Evolutionary conservation across 2,888 invertebrate genomes (phyloP), one percentile per base, ranked within the genome.

Genomic region (Eubasilissa splendida): DNA sequence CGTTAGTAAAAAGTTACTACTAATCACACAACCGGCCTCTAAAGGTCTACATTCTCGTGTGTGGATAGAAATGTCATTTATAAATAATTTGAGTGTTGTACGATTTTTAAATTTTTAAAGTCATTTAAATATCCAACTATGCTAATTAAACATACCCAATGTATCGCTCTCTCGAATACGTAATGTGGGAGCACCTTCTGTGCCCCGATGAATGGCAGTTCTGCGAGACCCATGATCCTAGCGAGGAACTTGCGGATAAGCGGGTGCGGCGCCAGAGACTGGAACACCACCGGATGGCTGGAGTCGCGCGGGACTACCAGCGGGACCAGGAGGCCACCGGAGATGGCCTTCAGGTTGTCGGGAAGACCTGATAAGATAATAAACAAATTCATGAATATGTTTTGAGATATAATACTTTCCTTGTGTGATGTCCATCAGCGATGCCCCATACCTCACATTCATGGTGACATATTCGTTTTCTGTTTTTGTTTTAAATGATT

Each of bases 281-380:
- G 92, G 1, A 86, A 60, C 0, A 93, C 42, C 8, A 88, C 84
- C 0, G 95, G 95, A 86, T 93, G 87, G 0, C 87, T 86, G 86
- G 94, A 93, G 76, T 90, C 88, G 79, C 87, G 88, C 2, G 91
- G 87, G 0, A 88, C 81, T 81, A 94, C 88, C 11, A 96, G 86
- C 1, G 92, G 90, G 2, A 94, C 92, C 84, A 95, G 90, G 84
- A 95, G 88, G 31, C 95, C 95, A 83, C 94, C 93, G 31, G 92
- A 91, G 42, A 90, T 85, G 1, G 85, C 85, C 14, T 88, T 88
- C 14, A 92, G 66, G 85, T 95, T 96, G 88, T 96, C 96, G 0
- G 95, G 94, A 11, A 91, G 82, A 76, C 93, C 91, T 90, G 86
- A 12, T 31, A 53, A 66, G n/a, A 65, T 7, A 31, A 83, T 12